These are phyloP conservation scores for Monoplex corrugatus DNA, from an alignment of 2,888 invertebrate species.

Conservation along the genomic window DNA sequence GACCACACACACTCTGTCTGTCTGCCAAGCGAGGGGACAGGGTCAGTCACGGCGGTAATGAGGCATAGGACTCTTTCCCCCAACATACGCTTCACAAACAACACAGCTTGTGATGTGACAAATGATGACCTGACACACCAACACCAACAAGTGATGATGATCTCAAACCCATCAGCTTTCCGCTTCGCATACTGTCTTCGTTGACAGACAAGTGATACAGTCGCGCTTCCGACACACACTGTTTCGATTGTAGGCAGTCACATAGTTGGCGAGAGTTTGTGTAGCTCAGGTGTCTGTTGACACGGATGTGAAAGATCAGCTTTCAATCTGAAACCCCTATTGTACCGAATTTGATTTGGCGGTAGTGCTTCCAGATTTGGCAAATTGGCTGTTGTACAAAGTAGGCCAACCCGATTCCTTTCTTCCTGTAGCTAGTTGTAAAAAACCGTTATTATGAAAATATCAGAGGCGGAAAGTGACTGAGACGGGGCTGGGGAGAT, in stretches of 20 bases:
- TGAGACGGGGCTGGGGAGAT: not conserved
- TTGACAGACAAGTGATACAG: no score
- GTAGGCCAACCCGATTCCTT: not conserved
- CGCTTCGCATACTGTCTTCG: no score
- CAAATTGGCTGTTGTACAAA: not conserved
- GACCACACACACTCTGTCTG: slow-evolving; percentile 31
- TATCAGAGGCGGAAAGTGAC: not conserved
- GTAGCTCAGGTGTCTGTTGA: not conserved
- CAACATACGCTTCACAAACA: not conserved
- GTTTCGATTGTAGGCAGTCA: not conserved
- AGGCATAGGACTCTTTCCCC: not conserved
- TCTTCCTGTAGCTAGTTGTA: not conserved
- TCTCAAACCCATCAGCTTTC: no score
- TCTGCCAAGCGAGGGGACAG: not conserved
- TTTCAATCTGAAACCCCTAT: not conserved
- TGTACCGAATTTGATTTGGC: not conserved
- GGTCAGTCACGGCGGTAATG: not conserved
- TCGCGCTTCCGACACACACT: not conserved
- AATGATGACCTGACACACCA: not conserved
- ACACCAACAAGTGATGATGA: not conserved
- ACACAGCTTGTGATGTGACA: not conserved
- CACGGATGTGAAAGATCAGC: not conserved
- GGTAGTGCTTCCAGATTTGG: not conserved
- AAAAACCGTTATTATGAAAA: no score
- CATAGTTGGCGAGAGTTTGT: not conserved